A percentile compares a stretch with the other conserved stretches of the same genome.
Conservation (phyloP, 2,888 invertebrate genomes). For the Thysanoteuthis rhombus region DNA sequence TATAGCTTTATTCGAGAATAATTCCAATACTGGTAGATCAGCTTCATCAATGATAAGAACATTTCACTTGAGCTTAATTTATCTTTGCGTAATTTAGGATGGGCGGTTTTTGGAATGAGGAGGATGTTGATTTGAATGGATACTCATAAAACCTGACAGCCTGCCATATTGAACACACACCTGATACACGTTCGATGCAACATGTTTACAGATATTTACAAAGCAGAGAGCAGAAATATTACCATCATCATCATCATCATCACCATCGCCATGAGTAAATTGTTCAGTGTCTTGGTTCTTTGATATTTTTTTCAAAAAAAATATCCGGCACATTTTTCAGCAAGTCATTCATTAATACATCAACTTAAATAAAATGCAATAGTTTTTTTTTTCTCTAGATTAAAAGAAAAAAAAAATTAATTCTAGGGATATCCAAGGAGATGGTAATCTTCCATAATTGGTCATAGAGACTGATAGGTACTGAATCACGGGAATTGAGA, state of each 20-base stretch:
- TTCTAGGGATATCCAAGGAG: no score
- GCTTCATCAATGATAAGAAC: no score
- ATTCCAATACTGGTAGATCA: no score
- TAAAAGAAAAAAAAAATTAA: no score
- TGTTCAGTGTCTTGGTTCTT: constrained; percentile 12
- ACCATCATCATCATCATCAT: constrained; percentile 25
- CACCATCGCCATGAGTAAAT: constrained; percentile 18
- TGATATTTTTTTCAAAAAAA: not conserved
- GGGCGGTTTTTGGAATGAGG: not conserved
- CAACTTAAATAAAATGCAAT: no score
- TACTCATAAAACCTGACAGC: not conserved
- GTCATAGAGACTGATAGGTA: no score
- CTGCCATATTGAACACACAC: not conserved
- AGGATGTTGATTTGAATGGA: not conserved
- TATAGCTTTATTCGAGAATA: no score
- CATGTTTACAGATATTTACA: constrained; percentile 27
- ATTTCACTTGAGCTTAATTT: no score
- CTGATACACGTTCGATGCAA: constrained; percentile 21
- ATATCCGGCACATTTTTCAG: not conserved
- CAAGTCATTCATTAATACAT: not conserved
- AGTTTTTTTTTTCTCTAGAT: no score
- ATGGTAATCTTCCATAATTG: no score
- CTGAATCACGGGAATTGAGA: no score
- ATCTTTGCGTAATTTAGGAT: not conserved
- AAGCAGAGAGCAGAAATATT: constrained; percentile 29